Evolutionary conservation across 2,113 vertebrate species (phyloP).

Genomic region (Actenoides lindsayi): DNA sequence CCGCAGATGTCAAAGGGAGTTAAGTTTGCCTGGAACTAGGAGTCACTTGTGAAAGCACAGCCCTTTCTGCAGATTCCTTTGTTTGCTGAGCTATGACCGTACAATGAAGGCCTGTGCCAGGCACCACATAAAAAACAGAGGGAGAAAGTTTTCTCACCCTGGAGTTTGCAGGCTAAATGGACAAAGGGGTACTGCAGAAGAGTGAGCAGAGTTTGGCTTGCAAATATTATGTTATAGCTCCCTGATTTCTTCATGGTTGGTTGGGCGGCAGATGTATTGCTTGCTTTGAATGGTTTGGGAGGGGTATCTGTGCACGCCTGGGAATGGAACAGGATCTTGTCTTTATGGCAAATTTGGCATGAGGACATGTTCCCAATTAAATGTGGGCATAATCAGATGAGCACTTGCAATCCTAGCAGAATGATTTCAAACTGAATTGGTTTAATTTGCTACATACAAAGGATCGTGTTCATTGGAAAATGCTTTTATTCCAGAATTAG

Average conservation of each 20-base stretch:
- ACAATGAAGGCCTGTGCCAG: slow-evolving; percentile 42
- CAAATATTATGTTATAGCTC: slow-evolving; percentile 46
- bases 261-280: slow-evolving; percentile 42
- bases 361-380: slow-evolving; percentile 51
- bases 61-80: slow-evolving; percentile 1
- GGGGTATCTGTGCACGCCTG: background rate
- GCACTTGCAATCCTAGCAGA: slow-evolving; percentile 17
- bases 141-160: slow-evolving; percentile 57
- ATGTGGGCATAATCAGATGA: slow-evolving; percentile 47
- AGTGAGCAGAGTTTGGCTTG: slow-evolving; percentile 45
- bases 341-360: slow-evolving; percentile 63
- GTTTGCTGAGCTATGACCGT: background rate
- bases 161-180: slow-evolving; percentile 29
- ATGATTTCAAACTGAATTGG: background rate
- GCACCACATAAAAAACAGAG: slow-evolving; percentile 14
- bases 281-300: slow-evolving; percentile 47
- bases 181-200: slow-evolving; percentile 2
- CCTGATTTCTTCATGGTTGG: slow-evolving; percentile 47
- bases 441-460: slow-evolving; percentile 21
- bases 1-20: background rate
- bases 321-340: slow-evolving; percentile 46
- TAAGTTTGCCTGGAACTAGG: background rate
- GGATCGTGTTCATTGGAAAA: slow-evolving; percentile 2
- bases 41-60: slow-evolving; percentile 15
- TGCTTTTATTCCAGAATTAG: slow-evolving; percentile 39